phyloP scores from a whole-genome alignment of 2,113 vertebrate genomes.

The Eidolon helvum region DNA sequence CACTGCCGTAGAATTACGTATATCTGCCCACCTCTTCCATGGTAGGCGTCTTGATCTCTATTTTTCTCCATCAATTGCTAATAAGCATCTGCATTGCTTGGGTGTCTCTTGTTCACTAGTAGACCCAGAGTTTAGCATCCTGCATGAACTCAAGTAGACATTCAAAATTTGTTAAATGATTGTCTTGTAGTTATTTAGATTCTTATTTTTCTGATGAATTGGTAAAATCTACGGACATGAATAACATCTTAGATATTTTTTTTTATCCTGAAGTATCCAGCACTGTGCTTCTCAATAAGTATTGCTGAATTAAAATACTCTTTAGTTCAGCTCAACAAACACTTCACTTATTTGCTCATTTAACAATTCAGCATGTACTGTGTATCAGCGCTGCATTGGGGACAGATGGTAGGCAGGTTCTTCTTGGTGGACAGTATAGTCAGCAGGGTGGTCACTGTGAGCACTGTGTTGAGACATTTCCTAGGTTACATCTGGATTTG shows the following conservation, averaged over 20 bases:
- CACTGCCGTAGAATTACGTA: background rate
- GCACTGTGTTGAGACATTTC: background rate
- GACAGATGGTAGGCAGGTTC: background rate
- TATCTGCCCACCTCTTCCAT: background rate
- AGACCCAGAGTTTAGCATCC: background rate
- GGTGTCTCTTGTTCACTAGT: background rate
- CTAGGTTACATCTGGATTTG: background rate
- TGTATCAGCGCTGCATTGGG: background rate
- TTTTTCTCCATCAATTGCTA: background rate
- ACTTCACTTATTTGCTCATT: background rate
- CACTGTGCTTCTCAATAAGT: background rate
- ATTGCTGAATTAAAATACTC: background rate
- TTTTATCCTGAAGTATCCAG: background rate
- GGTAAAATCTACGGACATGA: background rate
- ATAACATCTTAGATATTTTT: background rate
- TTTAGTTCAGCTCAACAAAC: background rate
- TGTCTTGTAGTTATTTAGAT: background rate
- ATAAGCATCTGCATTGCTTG: background rate
- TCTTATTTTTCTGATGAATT: conserved; percentile 1
- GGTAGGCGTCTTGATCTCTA: background rate
- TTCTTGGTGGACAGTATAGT: background rate
- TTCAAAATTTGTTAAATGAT: background rate
- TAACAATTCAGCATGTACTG: background rate
- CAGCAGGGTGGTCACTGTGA: background rate
- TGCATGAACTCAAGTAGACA: background rate